A percentile compares a stretch with the other conserved stretches of the same genome.
These are phyloP conservation scores for Alcis repandata DNA, from an alignment of 2,888 invertebrate genomes.

Conservation along the genomic window DNA sequence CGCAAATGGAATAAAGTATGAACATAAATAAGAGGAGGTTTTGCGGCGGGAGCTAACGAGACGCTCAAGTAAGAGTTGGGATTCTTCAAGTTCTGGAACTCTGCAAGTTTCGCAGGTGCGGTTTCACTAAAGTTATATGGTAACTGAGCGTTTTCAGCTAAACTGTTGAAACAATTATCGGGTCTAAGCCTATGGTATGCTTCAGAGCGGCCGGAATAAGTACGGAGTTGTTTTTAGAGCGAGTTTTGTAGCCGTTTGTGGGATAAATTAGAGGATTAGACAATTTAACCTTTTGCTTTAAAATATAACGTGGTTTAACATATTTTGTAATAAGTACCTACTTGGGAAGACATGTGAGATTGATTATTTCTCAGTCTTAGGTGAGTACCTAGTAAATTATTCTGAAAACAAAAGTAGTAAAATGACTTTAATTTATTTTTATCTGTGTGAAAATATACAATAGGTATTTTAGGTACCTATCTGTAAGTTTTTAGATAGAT, in stretches of 20 bases:
- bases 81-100: conserved; percentile 59
- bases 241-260: background rate
- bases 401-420: too few species aligned
- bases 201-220: background rate
- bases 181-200: conserved; percentile 8
- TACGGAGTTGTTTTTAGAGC: background rate
- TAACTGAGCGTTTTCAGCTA: conserved; percentile 65
- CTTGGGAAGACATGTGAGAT: too few species aligned
- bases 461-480: too few species aligned
- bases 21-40: conserved; percentile 81
- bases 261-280: too few species aligned
- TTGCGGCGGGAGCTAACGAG: conserved; percentile 80
- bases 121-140: conserved; percentile 59
- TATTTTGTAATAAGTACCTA: too few species aligned
- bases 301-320: too few species aligned
- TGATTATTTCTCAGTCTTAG: too few species aligned
- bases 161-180: conserved; percentile 69
- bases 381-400: too few species aligned
- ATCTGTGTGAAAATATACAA: too few species aligned
- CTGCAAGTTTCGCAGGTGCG: conserved; percentile 69
- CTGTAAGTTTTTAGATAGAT: too few species aligned
- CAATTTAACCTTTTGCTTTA: too few species aligned
- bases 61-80: conserved; percentile 67
- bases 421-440: too few species aligned
- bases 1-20: conserved; percentile 79